Evolutionary conservation across 2,888 invertebrate genomes (phyloP), one percentile per base, ranked within the genome.

Genomic region (Dione vanillae): DNA sequence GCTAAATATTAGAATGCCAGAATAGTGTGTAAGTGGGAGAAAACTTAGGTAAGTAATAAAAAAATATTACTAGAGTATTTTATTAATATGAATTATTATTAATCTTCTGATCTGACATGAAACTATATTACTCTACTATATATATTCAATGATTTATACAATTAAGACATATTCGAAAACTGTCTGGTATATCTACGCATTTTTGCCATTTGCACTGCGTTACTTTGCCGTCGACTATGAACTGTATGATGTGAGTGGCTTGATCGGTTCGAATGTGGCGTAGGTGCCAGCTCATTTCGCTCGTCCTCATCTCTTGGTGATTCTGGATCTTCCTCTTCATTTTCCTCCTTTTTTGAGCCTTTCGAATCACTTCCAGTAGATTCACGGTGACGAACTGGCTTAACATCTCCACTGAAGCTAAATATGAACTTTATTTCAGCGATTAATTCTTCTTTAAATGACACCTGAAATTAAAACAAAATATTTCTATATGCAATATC

Each of bases 381-480:
- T 72, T 89, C 91, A 59, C 90, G 86, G 71, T 94, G 95, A 65
- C 94, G 93, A 0, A 96, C 94, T 1, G 95, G 95, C 79, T 96
- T 96, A 0, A 95, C 94, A 58, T 96, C 95, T 40, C 95, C 95
- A 69, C 95, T 95, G 78, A 96, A 96, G 80, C 95, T 95, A 0
- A 96, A 82, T 43, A 97, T 94, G 81, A 97, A 97, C 78, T 94
- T 95, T 49, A 97, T 78, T 84, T 97, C 97, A n/a, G 95, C 95
- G 67, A 92, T 88, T 10, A 97, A 82, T 76, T 96, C 96, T 56
- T 95, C 94, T 79, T 87, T 94, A 76, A 97, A 95, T 0, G 96
- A 86, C 9, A 95, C 92, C 95, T 96, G 82, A 10, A 88, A 86
- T 37, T 10, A 37, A 45, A 37, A 6, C 11, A 54, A 12, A 11